phyloP scores from a whole-genome alignment of 2,888 invertebrate species.

The Atherix ibis region DNA sequence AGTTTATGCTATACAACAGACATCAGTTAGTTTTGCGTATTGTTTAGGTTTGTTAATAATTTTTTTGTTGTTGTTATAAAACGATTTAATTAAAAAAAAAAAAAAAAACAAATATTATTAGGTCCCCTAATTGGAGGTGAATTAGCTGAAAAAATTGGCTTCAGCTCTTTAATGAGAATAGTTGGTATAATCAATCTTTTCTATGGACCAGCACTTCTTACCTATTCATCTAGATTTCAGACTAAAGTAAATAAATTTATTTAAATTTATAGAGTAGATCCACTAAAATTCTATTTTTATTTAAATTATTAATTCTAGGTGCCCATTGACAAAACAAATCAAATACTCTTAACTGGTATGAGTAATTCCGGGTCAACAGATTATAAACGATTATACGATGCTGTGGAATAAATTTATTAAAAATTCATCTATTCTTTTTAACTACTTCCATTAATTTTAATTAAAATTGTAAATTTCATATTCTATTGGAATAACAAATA shows the following conservation, averaged over 20 bases:
- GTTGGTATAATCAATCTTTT: conserved; percentile 52
- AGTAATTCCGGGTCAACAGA: conserved; percentile 18
- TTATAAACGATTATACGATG: conserved; percentile 29
- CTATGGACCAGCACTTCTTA: conserved; percentile 48
- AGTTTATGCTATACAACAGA: conserved; percentile 72
- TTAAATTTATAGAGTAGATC: too few species aligned
- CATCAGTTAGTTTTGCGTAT: conserved; percentile 66
- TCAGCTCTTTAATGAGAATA: conserved; percentile 56
- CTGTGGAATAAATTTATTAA: conserved; percentile 18
- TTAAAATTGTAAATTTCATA: neutral
- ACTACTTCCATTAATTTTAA: neutral
- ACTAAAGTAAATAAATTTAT: conserved; percentile 19
- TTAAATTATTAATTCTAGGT: neutral
- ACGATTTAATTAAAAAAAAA: neutral
- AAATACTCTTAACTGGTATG: conserved; percentile 21
- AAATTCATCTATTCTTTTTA: neutral
- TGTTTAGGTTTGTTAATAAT: conserved; percentile 41
- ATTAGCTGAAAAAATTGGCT: conserved; percentile 50
- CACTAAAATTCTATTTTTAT: neutral
- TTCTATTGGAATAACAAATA: neutral
- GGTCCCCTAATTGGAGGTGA: conserved; percentile 63
- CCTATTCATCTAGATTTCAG: conserved; percentile 24
- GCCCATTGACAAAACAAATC: conserved; percentile 19
- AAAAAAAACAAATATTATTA: conserved; percentile 20
- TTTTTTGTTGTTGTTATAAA: neutral